Conservation (phyloP, 64 coral and sea anemone species). For the Porites lutea region DNA sequence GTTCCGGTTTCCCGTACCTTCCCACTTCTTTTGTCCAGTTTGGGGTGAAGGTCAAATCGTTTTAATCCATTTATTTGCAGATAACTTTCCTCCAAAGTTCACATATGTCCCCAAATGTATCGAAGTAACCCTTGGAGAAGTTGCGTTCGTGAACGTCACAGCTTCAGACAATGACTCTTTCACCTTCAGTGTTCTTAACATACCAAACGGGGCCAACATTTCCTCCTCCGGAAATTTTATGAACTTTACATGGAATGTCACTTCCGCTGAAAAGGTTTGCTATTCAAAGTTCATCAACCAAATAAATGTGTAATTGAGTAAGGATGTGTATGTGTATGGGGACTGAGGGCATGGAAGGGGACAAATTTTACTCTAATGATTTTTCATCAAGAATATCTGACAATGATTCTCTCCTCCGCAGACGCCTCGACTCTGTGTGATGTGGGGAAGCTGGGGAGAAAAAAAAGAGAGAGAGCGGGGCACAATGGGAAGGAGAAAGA, state of each 20-base stretch:
- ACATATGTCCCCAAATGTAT: constrained; percentile 2
- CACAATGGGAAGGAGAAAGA: no score
- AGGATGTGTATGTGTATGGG: no score
- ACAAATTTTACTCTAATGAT: no score
- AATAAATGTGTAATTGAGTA: no score
- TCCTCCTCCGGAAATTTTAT: background rate
- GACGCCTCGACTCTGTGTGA: no score
- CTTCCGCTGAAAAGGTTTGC: constrained; percentile 4
- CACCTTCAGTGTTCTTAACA: background rate
- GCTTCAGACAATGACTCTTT: constrained; percentile 19
- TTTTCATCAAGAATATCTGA: no score
- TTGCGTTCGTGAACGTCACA: background rate
- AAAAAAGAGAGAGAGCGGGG: no score
- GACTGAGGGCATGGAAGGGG: no score
- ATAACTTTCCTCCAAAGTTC: constrained; percentile 29
- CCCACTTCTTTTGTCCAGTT: background rate
- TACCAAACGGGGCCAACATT: background rate
- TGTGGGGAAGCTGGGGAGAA: no score
- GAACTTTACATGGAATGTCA: constrained; percentile 50
- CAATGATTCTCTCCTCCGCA: no score
- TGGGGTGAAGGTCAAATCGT: background rate
- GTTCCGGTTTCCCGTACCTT: no score
- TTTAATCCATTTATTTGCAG: background rate
- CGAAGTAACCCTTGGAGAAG: constrained; percentile 5
- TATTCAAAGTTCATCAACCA: background rate